Evolutionary conservation across 2,113 vertebrate genomes (phyloP).

Genomic region (Engystomops pustulosus): DNA sequence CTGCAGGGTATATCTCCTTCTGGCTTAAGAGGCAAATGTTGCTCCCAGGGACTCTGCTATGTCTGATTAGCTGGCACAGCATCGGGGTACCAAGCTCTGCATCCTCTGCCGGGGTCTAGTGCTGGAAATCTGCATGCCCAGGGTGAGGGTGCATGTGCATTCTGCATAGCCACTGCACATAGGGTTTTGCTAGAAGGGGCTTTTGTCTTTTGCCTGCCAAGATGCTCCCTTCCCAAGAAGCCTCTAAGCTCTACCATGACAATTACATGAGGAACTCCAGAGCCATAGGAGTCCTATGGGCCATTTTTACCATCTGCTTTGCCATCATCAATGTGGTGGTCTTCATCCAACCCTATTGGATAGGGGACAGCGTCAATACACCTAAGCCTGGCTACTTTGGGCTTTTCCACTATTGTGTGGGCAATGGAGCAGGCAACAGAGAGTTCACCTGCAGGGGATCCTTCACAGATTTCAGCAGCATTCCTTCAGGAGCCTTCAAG

Average conservation of each 20-base stretch:
- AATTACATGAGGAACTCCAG: constrained; percentile 93
- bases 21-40: constrained; percentile 6
- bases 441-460: constrained; percentile 92
- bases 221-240: constrained; percentile 95
- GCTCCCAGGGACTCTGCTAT: constrained; percentile 44
- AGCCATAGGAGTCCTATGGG: constrained; percentile 93
- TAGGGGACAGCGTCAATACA: constrained; percentile 94
- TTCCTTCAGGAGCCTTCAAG: constrained; percentile 94
- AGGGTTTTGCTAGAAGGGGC: not conserved
- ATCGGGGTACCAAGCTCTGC: not conserved
- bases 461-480: constrained; percentile 94
- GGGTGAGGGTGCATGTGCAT: not conserved
- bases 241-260: constrained; percentile 95
- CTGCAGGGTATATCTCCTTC: not conserved
- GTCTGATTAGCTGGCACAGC: constrained; percentile 28
- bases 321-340: constrained; percentile 98
- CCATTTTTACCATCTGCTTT: constrained; percentile 98
- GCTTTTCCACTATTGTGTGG: constrained; percentile 95
- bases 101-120: constrained; percentile 2
- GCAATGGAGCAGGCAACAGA: constrained; percentile 84
- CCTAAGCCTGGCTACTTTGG: constrained; percentile 95
- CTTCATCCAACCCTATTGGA: constrained; percentile 98
- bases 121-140: constrained; percentile 41
- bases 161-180: not conserved
- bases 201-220: constrained; percentile 63